Conservation (phyloP, 2,797 vertebrate species). For the Hemitrygon akajei region DNA sequence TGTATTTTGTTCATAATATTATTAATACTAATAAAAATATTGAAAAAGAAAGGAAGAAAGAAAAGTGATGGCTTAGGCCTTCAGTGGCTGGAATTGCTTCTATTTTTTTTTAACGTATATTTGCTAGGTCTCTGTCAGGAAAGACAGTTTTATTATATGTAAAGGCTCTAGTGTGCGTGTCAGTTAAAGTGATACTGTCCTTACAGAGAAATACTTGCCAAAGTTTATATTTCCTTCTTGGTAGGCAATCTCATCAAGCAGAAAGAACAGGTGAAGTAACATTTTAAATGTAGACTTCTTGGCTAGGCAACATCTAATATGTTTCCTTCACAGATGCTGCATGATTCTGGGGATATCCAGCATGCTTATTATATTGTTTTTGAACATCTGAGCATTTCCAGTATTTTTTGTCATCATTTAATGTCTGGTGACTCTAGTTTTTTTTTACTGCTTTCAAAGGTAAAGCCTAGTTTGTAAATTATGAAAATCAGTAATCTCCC, state of each 20-base stretch:
- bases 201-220: neutral
- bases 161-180: neutral
- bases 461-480: neutral
- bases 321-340: neutral
- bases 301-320: neutral
- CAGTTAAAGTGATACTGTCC: neutral
- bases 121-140: neutral
- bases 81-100: neutral
- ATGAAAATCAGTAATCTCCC: neutral
- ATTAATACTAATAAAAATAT: too few species aligned
- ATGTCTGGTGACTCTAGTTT: neutral
- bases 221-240: neutral
- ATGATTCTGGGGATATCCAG: neutral
- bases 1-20: too few species aligned
- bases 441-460: neutral
- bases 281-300: neutral
- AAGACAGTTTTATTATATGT: neutral
- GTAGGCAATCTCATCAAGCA: neutral
- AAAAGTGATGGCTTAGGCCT: neutral
- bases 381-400: neutral
- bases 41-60: too few species aligned
- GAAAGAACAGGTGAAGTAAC: neutral
- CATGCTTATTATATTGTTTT: neutral
- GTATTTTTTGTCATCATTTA: neutral
- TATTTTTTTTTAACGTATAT: neutral